Base-by-base conservation (phyloP, 2,888 invertebrate genomes). In the Troilus luridus region DNA sequence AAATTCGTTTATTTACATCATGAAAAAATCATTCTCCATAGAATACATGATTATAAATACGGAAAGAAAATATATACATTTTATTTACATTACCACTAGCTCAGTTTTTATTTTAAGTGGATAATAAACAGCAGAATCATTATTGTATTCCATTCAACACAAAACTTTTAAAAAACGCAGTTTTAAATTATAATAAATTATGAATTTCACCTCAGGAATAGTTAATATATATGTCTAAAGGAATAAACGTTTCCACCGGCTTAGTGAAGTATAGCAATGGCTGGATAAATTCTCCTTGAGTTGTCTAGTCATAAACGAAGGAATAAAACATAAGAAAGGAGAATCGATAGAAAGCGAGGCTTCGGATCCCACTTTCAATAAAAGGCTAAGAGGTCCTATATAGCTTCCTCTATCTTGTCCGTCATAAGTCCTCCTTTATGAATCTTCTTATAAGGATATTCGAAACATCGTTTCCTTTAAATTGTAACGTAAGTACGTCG, bases 271-370 rank as follows among this genome's bases (percentile, higher is more conserved):
- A 27, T 77, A 41, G 1, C 27, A 41, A 17, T 77, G 72, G 41
- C 12, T 19, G 72, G 72, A 77, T 41, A 41, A 77, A 41, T 77
- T 77, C 41, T 77, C 72, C 41, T 77, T 27, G 12, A 72, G 72
- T 77, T 77, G 27, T 77, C n/a, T 77, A 77, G 72, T 77, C 72
- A 41, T 77, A 77, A 77, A 77, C 72, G 72, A 41, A 77, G 72
- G 72, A 77, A 77, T 77, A 77, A 77, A 77, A 77, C 72, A 77
- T 77, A 27, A 77, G 72, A 77, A 27, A 72, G 72, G 27, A 41
- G 72, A 77, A 77, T 77, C 72, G 72, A 77, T 77, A 41, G 72
- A 11, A 0, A 17, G 17, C 7, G 14, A 41, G 72, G 24, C 72
- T 77, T 77, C 41, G 27, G 41, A 27, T 41, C 72, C 27, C 72